phyloP scores from a whole-genome alignment of 2,797 vertebrate species.

The Sebastes taczanowskii region DNA sequence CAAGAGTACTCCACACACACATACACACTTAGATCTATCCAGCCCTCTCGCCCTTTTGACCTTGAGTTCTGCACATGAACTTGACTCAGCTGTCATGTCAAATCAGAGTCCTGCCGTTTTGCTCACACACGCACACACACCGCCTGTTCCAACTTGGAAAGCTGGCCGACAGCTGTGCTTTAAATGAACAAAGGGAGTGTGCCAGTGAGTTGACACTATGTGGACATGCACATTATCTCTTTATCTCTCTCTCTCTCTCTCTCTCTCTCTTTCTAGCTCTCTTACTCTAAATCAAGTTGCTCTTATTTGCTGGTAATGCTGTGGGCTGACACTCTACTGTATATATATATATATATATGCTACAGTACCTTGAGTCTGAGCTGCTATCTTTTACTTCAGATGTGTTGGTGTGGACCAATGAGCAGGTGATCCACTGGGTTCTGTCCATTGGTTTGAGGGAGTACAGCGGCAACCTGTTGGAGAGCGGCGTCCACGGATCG shows the following conservation, averaged over 20 bases:
- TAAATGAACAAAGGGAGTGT: conserved; percentile 80
- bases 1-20: conserved; percentile 40
- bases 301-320: background rate
- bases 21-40: conserved; percentile 38
- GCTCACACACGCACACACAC: conserved; percentile 43
- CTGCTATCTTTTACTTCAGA: conserved; percentile 58
- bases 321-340: background rate
- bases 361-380: background rate
- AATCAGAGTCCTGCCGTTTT: conserved; percentile 69
- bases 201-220: conserved; percentile 71
- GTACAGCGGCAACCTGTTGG: conserved; percentile 89
- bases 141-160: conserved; percentile 78
- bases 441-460: conserved; percentile 94
- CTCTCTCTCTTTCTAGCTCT: conserved; percentile 8
- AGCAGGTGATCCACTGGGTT: conserved; percentile 89
- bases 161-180: conserved; percentile 79
- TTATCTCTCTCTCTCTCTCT: conserved; percentile 42
- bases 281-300: background rate
- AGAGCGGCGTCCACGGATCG: conserved; percentile 93
- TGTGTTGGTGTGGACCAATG: conserved; percentile 85
- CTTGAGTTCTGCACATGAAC: conserved; percentile 78
- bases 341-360: background rate
- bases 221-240: conserved; percentile 67
- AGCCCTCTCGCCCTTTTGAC: conserved; percentile 73
- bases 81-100: conserved; percentile 80